These are phyloP conservation scores for Anarhynchus alexandrinus DNA, from an alignment of 2,113 vertebrate genomes.

Conservation along the genomic window DNA sequence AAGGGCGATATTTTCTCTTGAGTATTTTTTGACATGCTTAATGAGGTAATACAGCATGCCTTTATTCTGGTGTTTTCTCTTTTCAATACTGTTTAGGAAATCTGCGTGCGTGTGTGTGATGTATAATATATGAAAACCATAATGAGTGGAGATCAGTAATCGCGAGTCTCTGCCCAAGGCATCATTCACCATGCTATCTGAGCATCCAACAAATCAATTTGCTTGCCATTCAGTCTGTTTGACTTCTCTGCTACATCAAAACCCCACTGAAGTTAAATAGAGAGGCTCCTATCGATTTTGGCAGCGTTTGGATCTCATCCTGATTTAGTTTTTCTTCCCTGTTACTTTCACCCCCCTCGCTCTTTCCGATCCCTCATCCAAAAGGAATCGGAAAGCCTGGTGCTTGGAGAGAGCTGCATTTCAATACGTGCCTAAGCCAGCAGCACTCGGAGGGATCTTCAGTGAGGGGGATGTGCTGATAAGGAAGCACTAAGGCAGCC, in stretches of 20 bases:
- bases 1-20: neutral
- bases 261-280: neutral
- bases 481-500: neutral
- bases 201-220: conserved; percentile 5
- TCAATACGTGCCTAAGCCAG: neutral
- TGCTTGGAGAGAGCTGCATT: neutral
- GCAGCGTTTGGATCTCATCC: neutral
- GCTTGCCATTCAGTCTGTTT: neutral
- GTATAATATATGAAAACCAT: neutral
- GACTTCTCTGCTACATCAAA: neutral
- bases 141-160: neutral
- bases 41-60: neutral
- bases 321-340: neutral
- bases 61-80: neutral
- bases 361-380: neutral
- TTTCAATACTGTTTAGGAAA: neutral
- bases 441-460: neutral
- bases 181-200: neutral
- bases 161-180: neutral
- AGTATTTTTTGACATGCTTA: neutral
- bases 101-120: neutral
- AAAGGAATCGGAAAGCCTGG: fast-evolving
- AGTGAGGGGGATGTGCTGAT: neutral
- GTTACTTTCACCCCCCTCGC: neutral
- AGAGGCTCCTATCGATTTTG: neutral